Base-by-base conservation (phyloP, 1,140 invertebrate genomes). In the Lepidurus couesii region DNA sequence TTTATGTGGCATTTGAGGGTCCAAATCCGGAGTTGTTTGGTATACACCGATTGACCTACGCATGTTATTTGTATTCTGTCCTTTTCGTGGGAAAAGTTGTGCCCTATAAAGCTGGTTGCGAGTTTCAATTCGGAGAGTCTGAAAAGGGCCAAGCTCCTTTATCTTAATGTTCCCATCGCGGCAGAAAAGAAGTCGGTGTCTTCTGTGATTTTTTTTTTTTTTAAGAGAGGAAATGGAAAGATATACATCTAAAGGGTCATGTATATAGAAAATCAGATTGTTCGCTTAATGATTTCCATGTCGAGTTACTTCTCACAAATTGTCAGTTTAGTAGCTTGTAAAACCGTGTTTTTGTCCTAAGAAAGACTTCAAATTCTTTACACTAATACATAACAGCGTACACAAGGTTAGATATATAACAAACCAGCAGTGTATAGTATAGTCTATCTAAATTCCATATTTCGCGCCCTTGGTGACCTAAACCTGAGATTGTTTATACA, bases 81-180 rank as follows among this genome's bases (percentile, higher is more conserved):
- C 53, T 11, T 16, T 16, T 65, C 53, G 53, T 65, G 53, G 53
- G 53, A 65, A 65, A 65, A 65, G 21, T n/a, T n/a, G 3, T 3
- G 34, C 34, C 34, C 45, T 47, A 47, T 21, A 21, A 65, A 65
- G 53, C 16, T 65, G n/a, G 53, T 21, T 65, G 21, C 21, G 21
- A 65, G 53, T 21, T 65, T 65, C 53, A 16, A 13, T 65, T 65
- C 21, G 21, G 53, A 5, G 53, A n/a, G 16, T 65, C 16, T n/a
- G 21, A 65, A 65, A n/a, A 21, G 53, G 7, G 53, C 16, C 16
- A 65, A 65, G 16, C 16, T 16, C 21, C 53, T 65, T 65, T 65
- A 65, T 65, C 53, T 65, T 13, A n/a, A 65, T 65, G 53, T 16
- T 65, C 53, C 34, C 53, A 65, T 65, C 53, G 53, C 53, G 21